Evolutionary conservation across 2,797 vertebrate species (phyloP), one percentile per base, ranked within the genome.

Genomic region (Ctenochaetus hawaiiensis): DNA sequence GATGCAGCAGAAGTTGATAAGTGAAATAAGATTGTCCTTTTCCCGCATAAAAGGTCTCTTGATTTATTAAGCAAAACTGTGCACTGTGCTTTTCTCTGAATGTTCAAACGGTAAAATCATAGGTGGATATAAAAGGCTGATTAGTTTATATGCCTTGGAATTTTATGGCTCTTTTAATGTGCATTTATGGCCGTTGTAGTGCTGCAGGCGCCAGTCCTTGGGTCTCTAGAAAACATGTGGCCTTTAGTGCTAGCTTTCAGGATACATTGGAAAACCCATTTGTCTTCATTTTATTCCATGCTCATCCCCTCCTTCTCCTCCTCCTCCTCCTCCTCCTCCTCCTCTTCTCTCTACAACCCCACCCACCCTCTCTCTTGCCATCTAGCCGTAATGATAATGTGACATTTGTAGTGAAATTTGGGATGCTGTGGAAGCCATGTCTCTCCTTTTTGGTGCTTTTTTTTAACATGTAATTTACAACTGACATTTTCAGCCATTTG

Each of bases 261-360:
- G 60, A 79, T 76, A 60, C 77, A 67, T 73, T 0, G 26, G 69
- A 67, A 78, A 79, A 75, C 34, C 56, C 23, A 78, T 90, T 85
- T 71, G 48, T 90, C 82, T 86, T 83, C 71, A 77, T 88, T 87
- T 81, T 59, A 59, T 52, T 62, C 65, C 3, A 0, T n/a, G 26
- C 61, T 78, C 70, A 26, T 77, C 61, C 0, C 14, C 26, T 66
- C 39, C 39, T 65, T 44, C 66, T 72, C 34, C 62, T 54, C 41
- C 44, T 59, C 23, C 13, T 53, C 34, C 22, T 52, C 12, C 16
- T 60, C 39, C 2, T 47, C 22, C 17, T 48, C 45, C 13, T 53
- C 22, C 8, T 56, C 34, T 3, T 41, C 23, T 23, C 34, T 63
- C 30, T 74, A 13, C 39, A 22, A 0, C 45, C 47, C 47, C 10